Base-by-base conservation (phyloP, 2,797 vertebrate genomes). In the Halcyon leucocephala region DNA sequence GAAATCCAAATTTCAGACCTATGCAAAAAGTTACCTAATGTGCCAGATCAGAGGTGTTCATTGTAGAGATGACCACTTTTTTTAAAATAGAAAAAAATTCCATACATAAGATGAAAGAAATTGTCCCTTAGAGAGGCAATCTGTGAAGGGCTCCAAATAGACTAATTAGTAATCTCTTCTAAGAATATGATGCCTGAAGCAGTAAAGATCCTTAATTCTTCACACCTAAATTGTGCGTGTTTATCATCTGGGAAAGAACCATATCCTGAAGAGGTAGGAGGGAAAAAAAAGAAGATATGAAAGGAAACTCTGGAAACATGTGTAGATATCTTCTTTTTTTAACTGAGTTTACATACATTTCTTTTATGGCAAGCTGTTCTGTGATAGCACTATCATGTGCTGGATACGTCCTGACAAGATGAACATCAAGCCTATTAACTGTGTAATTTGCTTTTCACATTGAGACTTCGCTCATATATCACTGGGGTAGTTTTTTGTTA, bases 101-200 rank as follows among this genome's bases (percentile, higher is more conserved):
- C 77, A 57, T 46, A 33, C 12, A 25, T 65, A 46, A 58, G 82
- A 91, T 95, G 72, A 79, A 74, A 94, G 55, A 94, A 78, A 70
- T 80, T 81, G 51, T 72, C 49, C 55, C 83, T 86, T 55, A 70
- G 94, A 86, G 86, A 54, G 83, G 67, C 54, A 94, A 78, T 64
- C 66, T 94, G 64, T 74, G 62, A 73, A 85, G 89, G 33, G 37
- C 90, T 97, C n/a, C 60, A 85, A 90, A 94, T 92, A 54, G 87
- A 69, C 64, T 88, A 90, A 97, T 97, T 96, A 97, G 42, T 60
- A 83, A 91, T 81, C 24, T 82, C 74, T 92, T 80, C 42, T 58
- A 64, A 92, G 44, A 42, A 21, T 54, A 12, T 16, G 17, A 39
- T 16, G 22, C 29, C 41, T 46, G 48, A 89, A 65, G 62, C 48